Evolutionary conservation across 2,113 vertebrate genomes (phyloP).

Genomic region (Ceyx margarethae): DNA sequence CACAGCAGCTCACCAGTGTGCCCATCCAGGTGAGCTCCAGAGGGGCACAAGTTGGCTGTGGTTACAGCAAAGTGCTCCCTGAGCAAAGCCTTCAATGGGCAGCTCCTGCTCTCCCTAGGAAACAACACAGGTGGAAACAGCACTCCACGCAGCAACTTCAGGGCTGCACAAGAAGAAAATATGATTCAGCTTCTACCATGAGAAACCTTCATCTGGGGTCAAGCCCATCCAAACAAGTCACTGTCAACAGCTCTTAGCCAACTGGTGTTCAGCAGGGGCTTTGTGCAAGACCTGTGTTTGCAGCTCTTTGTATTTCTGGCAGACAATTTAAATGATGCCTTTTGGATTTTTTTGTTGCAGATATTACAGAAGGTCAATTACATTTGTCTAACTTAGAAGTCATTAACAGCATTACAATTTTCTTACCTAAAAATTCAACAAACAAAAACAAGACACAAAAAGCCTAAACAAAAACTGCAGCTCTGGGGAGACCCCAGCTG

Average conservation of each 20-base stretch:
- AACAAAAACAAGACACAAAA: not conserved
- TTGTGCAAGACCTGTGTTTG: rapidly evolving
- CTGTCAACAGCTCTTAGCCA: not conserved
- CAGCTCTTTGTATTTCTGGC: not conserved
- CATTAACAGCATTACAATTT: not conserved
- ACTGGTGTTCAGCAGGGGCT: not conserved
- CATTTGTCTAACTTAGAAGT: not conserved
- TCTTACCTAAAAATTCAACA: not conserved
- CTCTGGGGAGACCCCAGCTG: not conserved
- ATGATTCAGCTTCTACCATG: not conserved
- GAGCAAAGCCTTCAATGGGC: not conserved
- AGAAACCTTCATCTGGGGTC: not conserved
- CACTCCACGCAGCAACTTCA: not conserved
- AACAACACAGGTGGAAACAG: not conserved
- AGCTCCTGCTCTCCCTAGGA: not conserved
- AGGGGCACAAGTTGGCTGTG: not conserved
- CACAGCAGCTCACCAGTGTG: not conserved
- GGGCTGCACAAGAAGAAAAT: not conserved
- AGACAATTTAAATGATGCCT: not conserved
- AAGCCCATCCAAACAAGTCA: not conserved
- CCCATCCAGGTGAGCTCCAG: not conserved
- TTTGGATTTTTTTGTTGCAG: not conserved
- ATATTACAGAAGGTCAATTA: not conserved
- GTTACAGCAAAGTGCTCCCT: not conserved
- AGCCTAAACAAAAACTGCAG: not conserved